Base-by-base conservation (phyloP, 2,113 vertebrate species). In the Scomber colias region DNA sequence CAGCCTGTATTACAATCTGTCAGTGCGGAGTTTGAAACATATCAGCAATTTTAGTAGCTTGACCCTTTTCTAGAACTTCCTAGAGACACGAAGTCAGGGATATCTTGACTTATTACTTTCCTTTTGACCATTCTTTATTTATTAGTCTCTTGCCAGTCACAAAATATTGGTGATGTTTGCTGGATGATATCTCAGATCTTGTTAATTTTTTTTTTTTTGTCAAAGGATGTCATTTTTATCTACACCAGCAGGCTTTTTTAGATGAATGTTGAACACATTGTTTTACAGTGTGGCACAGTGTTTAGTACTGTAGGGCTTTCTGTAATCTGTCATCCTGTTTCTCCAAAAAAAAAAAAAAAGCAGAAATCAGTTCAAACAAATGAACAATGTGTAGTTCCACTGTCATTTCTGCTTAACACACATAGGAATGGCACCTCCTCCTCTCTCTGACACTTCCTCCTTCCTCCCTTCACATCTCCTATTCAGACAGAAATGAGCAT, bases 401-500 rank as follows among this genome's bases (percentile, higher is more conserved):
- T 53, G 67, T 50, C 5, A 44, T 69, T 59, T 30, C n/a, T 51
- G 55, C 30, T 56, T 12, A 30, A 62, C 16, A n/a, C 35, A 19
- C 59, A 5, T 21, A 62, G 49, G 62, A 55, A 1, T 8, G n/a
- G n/a, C 46, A 2, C 17, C 30, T 64, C 69, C 64, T 65, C 48
- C 60, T 17, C 24, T 27, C 24, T 13, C 13, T n/a, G 63, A 49
- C 54, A 61, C 46, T 19, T 59, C n/a, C 21, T 19, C 54, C 11
- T 64, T 44, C 51, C 45, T 54, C 45, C 44, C 2, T 1, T 68
- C 67, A 40, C 35, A 15, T 9, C 44, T 54, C 17, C 16, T 54
- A 27, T 48, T 57, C 21, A 44, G 27, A 54, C 11, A 55, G 40
- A 55, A 56, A 66, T 56, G 59, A 81, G 53, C 54, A 53, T 45